Conservation (phyloP, 2,888 invertebrate species). For the Crossocerus cetratus region DNA sequence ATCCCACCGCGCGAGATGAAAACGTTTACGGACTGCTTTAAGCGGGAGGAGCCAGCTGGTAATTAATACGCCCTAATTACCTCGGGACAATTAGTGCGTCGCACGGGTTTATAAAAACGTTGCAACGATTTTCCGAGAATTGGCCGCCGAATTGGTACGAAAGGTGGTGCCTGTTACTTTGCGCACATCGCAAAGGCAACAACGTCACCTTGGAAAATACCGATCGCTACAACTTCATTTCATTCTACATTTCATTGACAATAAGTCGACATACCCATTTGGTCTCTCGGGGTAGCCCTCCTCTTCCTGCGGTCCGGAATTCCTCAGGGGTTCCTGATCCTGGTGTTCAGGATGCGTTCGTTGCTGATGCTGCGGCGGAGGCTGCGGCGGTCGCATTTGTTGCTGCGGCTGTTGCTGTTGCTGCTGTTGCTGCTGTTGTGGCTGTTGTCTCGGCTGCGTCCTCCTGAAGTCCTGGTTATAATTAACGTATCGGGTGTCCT, state of each 20-base stretch:
- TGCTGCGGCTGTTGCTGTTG: conserved; percentile 54
- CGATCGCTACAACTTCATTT: not conserved
- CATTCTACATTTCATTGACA: not conserved
- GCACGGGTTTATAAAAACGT: not conserved
- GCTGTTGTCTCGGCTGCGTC: conserved; percentile 61
- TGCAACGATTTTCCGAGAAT: not conserved
- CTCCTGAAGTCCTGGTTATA: conserved; percentile 66
- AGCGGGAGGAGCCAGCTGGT: not conserved
- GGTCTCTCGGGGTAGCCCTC: conserved; percentile 67
- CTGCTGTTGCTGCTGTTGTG: conserved; percentile 46
- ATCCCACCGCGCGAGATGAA: not conserved
- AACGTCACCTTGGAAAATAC: no score
- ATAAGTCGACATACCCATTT: conserved; percentile 58
- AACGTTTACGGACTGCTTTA: conserved; percentile 6
- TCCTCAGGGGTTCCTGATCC: conserved; percentile 26
- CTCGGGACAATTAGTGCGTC: not conserved
- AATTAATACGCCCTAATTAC: conserved; percentile 9
- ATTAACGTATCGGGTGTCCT: conserved; percentile 63
- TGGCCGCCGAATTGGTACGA: no score
- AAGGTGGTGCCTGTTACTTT: no score
- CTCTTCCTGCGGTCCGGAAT: conserved; percentile 44
- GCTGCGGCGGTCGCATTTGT: conserved; percentile 44
- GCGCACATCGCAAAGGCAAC: no score
- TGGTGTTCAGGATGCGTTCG: conserved; percentile 32
- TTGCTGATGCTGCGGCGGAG: conserved; percentile 35